phyloP scores from a whole-genome alignment of 2,888 invertebrate species.

The Drosophila multiciliata region DNA sequence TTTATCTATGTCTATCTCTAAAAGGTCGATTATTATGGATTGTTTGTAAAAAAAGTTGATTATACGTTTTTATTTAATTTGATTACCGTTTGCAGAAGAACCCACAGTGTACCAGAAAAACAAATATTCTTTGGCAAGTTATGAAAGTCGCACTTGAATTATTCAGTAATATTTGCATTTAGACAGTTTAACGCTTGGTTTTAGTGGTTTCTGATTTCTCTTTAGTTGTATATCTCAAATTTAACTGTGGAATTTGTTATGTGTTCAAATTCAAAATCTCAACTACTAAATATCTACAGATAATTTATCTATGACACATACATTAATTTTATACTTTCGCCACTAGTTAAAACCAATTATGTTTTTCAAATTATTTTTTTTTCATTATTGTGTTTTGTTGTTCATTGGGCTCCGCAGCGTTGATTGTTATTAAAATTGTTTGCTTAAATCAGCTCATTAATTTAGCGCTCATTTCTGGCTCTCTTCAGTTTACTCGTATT shows the following conservation, averaged over 20 bases:
- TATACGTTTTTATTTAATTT: background rate
- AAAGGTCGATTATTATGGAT: too few species aligned
- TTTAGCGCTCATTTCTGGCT: constrained; percentile 33
- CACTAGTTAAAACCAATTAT: constrained; percentile 18
- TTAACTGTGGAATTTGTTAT: background rate
- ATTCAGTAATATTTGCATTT: background rate
- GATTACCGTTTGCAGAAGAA: too few species aligned
- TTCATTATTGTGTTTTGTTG: constrained; percentile 25
- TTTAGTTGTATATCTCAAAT: background rate
- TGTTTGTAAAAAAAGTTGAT: background rate
- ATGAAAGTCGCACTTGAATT: background rate
- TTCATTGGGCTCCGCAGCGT: constrained; percentile 23
- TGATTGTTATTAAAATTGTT: constrained; percentile 42
- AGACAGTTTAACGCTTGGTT: background rate
- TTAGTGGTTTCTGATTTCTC: background rate
- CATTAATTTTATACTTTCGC: constrained; percentile 32
- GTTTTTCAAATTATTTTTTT: constrained; percentile 25
- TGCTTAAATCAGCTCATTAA: constrained; percentile 49
- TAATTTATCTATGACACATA: background rate
- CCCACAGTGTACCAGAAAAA: background rate
- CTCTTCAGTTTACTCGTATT: constrained; percentile 36
- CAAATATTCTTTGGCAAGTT: background rate
- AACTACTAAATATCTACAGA: background rate
- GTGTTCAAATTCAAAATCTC: background rate
- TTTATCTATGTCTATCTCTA: background rate